Evolutionary conservation across 2,797 vertebrate genomes (phyloP).

Genomic region (Neomorphus geoffroyi): DNA sequence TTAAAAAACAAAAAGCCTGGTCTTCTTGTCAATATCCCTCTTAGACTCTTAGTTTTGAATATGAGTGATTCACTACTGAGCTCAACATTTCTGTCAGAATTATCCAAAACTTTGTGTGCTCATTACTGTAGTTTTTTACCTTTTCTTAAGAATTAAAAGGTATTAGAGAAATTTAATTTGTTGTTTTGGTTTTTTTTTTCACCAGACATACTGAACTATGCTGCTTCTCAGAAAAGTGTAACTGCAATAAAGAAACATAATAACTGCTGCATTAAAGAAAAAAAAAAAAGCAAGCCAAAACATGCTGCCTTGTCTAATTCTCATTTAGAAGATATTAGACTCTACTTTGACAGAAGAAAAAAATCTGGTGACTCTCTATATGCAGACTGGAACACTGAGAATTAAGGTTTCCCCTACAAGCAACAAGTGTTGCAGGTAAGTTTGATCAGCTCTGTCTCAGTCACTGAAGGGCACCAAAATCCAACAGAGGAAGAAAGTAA

Average conservation of each 20-base stretch:
- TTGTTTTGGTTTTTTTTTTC: neutral
- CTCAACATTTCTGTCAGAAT: neutral
- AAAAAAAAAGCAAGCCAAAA: neutral
- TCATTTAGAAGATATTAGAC: neutral
- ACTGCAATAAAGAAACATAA: neutral
- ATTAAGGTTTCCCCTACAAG: neutral
- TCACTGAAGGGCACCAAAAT: neutral
- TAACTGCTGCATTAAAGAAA: neutral
- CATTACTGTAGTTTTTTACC: neutral
- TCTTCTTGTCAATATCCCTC: neutral
- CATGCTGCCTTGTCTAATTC: neutral
- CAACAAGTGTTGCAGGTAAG: neutral
- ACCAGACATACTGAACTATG: neutral
- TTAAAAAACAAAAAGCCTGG: neutral
- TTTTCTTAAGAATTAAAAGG: neutral
- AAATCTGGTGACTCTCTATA: neutral
- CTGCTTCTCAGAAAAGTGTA: neutral
- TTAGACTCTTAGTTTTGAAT: neutral
- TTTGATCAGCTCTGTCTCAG: neutral
- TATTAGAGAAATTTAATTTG: neutral
- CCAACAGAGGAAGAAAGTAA: neutral
- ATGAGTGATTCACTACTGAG: neutral
- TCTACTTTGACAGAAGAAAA: neutral
- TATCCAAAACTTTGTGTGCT: neutral
- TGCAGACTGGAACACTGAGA: neutral